Base-by-base conservation (phyloP, 1,140 invertebrate genomes). In the Sarcophaga bullata region DNA sequence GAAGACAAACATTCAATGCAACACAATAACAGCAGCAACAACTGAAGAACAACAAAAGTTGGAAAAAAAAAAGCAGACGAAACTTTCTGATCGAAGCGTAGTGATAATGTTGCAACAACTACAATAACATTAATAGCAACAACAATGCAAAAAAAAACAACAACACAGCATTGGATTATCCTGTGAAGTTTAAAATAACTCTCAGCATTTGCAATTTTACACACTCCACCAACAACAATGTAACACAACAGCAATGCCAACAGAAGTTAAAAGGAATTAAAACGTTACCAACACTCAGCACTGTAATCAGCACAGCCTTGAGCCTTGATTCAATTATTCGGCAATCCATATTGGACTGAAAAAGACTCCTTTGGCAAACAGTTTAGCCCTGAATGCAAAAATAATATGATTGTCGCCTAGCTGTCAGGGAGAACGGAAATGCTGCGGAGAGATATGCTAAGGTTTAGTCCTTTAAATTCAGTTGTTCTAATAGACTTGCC, bases 71-170 rank as follows among this genome's bases (percentile, higher is more conserved):
- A 15, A 76, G 17, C 47, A n/a, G 19, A 49, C 50, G 25, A 49
- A 78, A 19, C 75, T 19, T 78, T 78, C 75, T 52, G 75, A 78
- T 78, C 48, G 48, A 50, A 78, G 50, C 75, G 50, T 50, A 78
- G 75, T 78, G 75, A 78, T 78, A 78, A 78, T 68, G 62, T 25
- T 68, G 48, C 75, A 78, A 50, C 48, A 78, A 50, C 73, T 49
- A 76, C 48, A 52, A 78, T 8, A 68, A 68, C n/a, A 68, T 19
- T 19, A 68, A 19, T 8, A 52, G 50, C 17, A 68, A 68, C 17
- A 68, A 68, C 62, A 19, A 68, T 68, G 62, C 62, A 37, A 37
- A 37, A 37, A 37, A 37, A 37, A 37, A 37, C 25, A 37, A 37
- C 25, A 68, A 68, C n/a, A 68, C 17, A 9, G 62, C 62, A 19